Conservation (phyloP, 2,888 invertebrate species). For the Loripinus fragilis region DNA sequence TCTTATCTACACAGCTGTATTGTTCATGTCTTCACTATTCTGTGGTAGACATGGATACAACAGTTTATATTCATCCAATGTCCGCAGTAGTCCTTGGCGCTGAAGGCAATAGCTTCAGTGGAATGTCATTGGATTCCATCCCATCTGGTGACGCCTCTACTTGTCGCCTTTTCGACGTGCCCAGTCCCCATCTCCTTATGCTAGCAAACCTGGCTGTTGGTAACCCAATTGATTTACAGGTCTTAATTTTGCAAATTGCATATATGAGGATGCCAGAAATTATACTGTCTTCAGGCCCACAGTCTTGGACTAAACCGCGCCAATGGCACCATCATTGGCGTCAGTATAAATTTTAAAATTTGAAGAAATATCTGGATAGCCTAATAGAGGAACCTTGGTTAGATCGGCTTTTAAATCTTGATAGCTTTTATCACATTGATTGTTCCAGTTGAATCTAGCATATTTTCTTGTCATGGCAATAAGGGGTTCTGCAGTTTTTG, state of each 20-base stretch:
- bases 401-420: conserved; percentile 18
- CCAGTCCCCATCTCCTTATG: background rate
- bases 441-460: conserved; percentile 18
- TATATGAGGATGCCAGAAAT: background rate
- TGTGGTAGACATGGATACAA: background rate
- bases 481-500: conserved; percentile 13
- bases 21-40: background rate
- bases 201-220: background rate
- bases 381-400: conserved; percentile 9
- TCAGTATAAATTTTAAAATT: conserved; percentile 13
- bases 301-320: background rate
- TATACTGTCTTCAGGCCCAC: background rate
- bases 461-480: conserved; percentile 21
- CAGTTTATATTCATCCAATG: background rate
- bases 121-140: background rate
- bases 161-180: too few relatives aligned
- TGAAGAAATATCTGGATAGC: conserved; percentile 11
- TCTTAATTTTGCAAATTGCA: background rate
- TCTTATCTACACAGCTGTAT: too few relatives aligned
- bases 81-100: background rate
- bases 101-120: background rate
- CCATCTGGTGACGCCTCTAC: background rate
- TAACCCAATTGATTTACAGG: background rate
- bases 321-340: background rate
- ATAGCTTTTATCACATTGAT: background rate